Evolutionary conservation across 2,113 vertebrate species (phyloP), one percentile per base, ranked within the genome.

Genomic region (Trinectes maculatus): DNA sequence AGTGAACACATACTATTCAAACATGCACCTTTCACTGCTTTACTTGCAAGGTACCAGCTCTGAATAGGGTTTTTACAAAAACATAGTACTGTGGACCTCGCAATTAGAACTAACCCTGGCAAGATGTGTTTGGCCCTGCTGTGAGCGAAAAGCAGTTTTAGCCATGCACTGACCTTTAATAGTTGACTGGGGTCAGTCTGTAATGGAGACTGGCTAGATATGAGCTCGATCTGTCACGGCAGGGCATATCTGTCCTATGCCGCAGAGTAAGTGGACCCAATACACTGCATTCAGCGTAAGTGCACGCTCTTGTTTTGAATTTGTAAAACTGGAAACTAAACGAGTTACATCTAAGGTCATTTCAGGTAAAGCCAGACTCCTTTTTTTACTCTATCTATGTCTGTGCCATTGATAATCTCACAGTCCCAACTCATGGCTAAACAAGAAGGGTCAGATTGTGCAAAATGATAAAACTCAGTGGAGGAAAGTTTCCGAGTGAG

Each of bases 381-480:
- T 74, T 82, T 85, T 51, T 73, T 71, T 80, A n/a, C 58, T 76
- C 80, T 75, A 80, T 80, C 78, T 74, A 42, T 66, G 64, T 82
- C 70, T 77, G 55, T 52, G 49, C 36, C 33, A 51, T 29, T 65
- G 76, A 77, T 83, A 83, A 87, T 81, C 48, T 67, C 54, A 71
- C 68, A 12, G 42, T 59, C 46, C 42, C 29, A 60, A 76, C 76
- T 83, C 46, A 34, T 3, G 8, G 80, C 80, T 46, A 60, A 75
- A 72, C 69, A 59, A 73, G 49, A 70, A 53, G 46, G 75, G 55
- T 79, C 54, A 71, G 85, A 91, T 88, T 80, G 78, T 80, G 66
- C 63, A 79, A 83, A 81, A 58, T 55, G 84, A 91, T 87, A 85
- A 87, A 85, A 84, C 73, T 82, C 75, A 58, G 57, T 65, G 80